Conservation (phyloP, 2,888 invertebrate species). For the Ditula angustiorana region DNA sequence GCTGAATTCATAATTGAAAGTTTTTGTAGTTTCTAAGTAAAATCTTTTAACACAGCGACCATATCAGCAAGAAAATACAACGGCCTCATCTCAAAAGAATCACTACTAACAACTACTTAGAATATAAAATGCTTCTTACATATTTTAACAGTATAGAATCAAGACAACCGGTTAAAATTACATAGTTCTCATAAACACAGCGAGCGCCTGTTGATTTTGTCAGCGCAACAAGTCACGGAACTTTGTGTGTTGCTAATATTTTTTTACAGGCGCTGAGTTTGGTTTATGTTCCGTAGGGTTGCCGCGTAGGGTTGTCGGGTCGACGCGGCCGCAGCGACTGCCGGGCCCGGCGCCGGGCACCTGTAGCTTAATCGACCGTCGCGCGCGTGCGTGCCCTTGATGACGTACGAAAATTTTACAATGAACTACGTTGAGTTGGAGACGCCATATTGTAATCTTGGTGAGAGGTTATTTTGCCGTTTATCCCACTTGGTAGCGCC, state of each 20-base stretch:
- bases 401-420: conserved; percentile 72
- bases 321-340: conserved; percentile 68
- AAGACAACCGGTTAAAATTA: conserved; percentile 55
- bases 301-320: conserved; percentile 47
- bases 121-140: conserved; percentile 63
- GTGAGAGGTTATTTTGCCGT: background rate
- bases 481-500: no score
- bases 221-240: conserved; percentile 56
- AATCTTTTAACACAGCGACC: conserved; percentile 34
- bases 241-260: conserved; percentile 49
- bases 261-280: conserved; percentile 53
- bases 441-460: background rate
- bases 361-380: conserved; percentile 82
- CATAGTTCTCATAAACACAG: conserved; percentile 44
- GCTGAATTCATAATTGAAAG: conserved; percentile 30
- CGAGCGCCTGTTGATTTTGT: conserved; percentile 75
- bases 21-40: background rate
- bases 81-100: conserved; percentile 46
- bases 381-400: conserved; percentile 81
- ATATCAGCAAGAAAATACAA: conserved; percentile 51
- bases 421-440: conserved; percentile 51
- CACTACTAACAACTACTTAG: conserved; percentile 45
- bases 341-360: conserved; percentile 70
- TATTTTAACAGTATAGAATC: conserved; percentile 62
- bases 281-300: conserved; percentile 18